These are phyloP conservation scores for Drosophila hamatofila DNA, from an alignment of 2,888 invertebrate species.

Conservation along the genomic window DNA sequence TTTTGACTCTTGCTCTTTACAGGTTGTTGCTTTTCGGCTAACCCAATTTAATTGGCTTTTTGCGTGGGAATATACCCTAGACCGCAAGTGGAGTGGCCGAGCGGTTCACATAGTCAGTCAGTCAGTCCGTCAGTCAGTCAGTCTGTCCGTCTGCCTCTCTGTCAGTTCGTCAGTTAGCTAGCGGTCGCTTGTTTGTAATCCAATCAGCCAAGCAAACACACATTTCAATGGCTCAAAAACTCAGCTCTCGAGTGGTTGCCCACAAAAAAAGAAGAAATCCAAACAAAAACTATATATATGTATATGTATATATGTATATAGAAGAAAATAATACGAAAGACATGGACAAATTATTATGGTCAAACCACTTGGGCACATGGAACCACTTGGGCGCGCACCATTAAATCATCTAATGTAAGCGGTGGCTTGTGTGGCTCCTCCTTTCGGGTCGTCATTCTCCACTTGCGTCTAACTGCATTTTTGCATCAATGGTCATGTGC, in stretches of 20 bases:
- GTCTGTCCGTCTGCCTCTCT: constrained; percentile 11
- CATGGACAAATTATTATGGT: constrained; percentile 55
- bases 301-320: neutral
- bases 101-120: constrained; percentile 10
- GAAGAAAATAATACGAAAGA: constrained; percentile 6
- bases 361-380: constrained; percentile 55
- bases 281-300: neutral
- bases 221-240: constrained; percentile 30
- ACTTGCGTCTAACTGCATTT: constrained; percentile 71
- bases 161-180: constrained; percentile 14
- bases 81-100: constrained; percentile 23
- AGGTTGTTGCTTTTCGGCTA: constrained; percentile 30
- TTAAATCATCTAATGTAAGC: constrained; percentile 70
- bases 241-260: constrained; percentile 47
- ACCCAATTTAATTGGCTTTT: constrained; percentile 66
- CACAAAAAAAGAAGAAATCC: constrained; percentile 5
- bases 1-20: neutral
- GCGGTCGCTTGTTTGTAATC: constrained; percentile 45
- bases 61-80: constrained; percentile 71
- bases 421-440: constrained; percentile 30
- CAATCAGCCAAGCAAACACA: constrained; percentile 50
- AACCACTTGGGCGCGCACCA: constrained; percentile 70
- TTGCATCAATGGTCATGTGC: constrained; percentile 76
- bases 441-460: constrained; percentile 21
- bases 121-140: constrained; percentile 1